phyloP scores from a whole-genome alignment of 2,797 vertebrate species.

The Microctenopoma lineatum region DNA sequence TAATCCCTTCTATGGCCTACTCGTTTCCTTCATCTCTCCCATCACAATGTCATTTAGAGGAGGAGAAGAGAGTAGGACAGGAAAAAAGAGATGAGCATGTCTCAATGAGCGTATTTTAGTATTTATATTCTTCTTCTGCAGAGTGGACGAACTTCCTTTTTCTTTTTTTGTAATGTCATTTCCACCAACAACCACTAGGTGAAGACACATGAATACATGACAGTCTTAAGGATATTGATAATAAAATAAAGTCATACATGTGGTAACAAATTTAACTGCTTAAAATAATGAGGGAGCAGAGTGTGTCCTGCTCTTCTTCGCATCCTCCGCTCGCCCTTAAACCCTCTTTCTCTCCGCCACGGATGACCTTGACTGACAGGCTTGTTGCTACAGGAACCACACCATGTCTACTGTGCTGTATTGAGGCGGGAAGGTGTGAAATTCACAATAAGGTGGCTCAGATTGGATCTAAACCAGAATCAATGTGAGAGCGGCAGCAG shows the following conservation, averaged over 20 bases:
- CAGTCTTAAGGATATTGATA: neutral
- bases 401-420: conserved; percentile 38
- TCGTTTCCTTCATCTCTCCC: neutral
- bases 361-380: conserved; percentile 72
- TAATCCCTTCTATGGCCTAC: neutral
- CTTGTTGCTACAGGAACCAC: conserved; percentile 66
- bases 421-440: conserved; percentile 64
- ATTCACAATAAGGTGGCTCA: conserved; percentile 54
- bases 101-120: neutral
- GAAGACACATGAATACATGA: conserved; percentile 26
- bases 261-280: neutral
- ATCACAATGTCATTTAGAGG: neutral
- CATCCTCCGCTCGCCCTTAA: conserved; percentile 10
- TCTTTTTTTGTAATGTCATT: conserved; percentile 1
- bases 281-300: neutral
- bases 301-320: conserved; percentile 36
- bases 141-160: neutral
- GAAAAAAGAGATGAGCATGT: neutral
- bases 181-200: conserved; percentile 31
- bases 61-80: neutral
- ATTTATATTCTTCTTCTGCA: neutral
- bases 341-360: conserved; percentile 26
- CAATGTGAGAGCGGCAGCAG: conserved; percentile 38
- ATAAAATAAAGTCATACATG: neutral
- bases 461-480: conserved; percentile 47